phyloP scores from a whole-genome alignment of 2,888 invertebrate species.

The Nebria brevicollis region DNA sequence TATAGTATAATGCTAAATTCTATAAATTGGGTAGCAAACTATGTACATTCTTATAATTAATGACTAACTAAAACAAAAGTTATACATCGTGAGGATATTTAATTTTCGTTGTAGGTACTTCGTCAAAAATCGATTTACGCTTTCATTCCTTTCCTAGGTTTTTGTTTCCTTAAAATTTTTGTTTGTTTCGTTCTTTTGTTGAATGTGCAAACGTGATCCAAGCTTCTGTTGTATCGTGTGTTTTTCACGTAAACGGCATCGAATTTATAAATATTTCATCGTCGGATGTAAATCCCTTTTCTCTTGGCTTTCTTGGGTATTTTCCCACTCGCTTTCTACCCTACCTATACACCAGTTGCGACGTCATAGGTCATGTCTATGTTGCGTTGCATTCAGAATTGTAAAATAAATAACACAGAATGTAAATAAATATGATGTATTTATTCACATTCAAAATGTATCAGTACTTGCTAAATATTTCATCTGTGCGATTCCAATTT shows the following conservation, averaged over 20 bases:
- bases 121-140: not conserved
- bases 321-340: not conserved
- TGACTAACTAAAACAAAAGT: no score
- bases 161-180: not conserved
- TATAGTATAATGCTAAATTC: no score
- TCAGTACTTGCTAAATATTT: not conserved
- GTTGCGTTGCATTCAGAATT: not conserved
- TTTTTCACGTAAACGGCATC: not conserved
- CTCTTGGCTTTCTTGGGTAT: not conserved
- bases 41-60: no score
- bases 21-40: no score
- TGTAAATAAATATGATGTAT: not conserved
- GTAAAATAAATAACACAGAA: not conserved
- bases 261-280: conserved; percentile 1
- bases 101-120: not conserved
- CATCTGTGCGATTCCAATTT: not conserved
- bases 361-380: not conserved
- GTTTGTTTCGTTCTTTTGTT: not conserved
- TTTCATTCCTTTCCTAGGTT: not conserved
- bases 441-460: no score
- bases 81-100: not conserved
- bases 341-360: not conserved
- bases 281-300: not conserved
- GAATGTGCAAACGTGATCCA: not conserved
- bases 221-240: not conserved